Base-by-base conservation (phyloP, 1,140 invertebrate species). In the Lepidurus couesii region DNA sequence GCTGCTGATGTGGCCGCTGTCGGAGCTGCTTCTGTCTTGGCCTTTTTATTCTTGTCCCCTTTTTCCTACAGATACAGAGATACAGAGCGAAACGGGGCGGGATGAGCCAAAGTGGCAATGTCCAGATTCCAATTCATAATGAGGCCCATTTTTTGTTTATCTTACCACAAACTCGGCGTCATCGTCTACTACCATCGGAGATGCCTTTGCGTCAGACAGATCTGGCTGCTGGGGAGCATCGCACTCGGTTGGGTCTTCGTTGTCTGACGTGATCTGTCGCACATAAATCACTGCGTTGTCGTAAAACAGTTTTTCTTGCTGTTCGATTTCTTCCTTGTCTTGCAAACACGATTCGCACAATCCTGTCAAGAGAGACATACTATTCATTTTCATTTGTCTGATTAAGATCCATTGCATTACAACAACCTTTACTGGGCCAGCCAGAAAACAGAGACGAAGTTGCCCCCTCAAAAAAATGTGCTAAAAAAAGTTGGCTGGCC, bases 311-410 rank as follows among this genome's bases (percentile, higher is more conserved):
- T 80, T 79, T 45, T 83, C 80, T 44, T 82, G 80, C 74, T 84
- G 82, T 75, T 86, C 85, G 73, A 81, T 76, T 44, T 81, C 77
- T 8, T 84, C 42, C 47, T 84, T 80, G 42, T 79, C 80, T 43
- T 80, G 74, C 16, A 84, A 81, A 81, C 86, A 87, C 5, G 82
- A 81, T 2, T 82, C 75, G 81, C 86, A 86, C 24, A 83, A 81
- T 34, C 79, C 84, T 82, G 84, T 78, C 53, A 65, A 75, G 81
- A 34, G 45, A 42, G 75, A 76, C 44, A 75, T 24, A 65, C 74
- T 78, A 78, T 43, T 73, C 34, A 78, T 78, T 78, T 78, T 26
- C 74, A 42, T 75, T 75, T 75, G 34, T 75, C 34, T 42, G 43
- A 75, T 44, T 16, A 42, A 44, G 34, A 75, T 21, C 34, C 1